Evolutionary conservation across 1,140 invertebrate species (phyloP), one percentile per base, ranked within the genome.

Genomic region (Subanguina moxae): DNA sequence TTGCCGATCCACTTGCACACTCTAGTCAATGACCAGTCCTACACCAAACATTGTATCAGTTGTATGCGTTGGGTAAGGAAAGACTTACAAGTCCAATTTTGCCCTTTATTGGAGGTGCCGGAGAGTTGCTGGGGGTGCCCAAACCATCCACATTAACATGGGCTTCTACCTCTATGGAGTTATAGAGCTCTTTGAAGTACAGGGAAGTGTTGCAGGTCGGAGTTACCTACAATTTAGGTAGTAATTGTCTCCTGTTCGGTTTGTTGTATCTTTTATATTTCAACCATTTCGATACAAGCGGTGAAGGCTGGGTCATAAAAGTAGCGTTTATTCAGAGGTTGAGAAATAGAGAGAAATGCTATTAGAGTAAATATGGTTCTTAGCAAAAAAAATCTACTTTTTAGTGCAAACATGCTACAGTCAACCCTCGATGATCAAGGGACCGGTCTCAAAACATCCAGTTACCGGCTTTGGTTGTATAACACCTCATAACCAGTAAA

Each of bases 91-190:
- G 38, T 64, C 72, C 66, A 59, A 73, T 72, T 48, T 67, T 45
- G 15, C 72, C 72, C 57, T 57, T 48, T 0, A 73, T 25, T 27
- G 74, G 74, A 30, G 43, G 69, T 17, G 45, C 25, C 15, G 74
- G 46, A 5, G 58, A 27, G 1, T 48, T 28, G n/a, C 30, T 38
- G 17, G 38, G 58, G 1, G 70, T 48, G 7, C 23, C 48, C 0
- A 71, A 52, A n/a, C 69, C 28, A 19, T 70, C 71, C 48, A 61
- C 42, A 64, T 76, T 74, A 48, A 61, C 21, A 67, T 72, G 63
- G 15, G 73, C 73, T 28, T 74, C 73, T 1, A 74, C 70, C 15
- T 72, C 74, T 46, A 74, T 76, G 42, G 57, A 48, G 52, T 74
- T 74, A 45, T 27, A 76, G 3, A 72, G 13, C 13, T 28, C 32